Evolutionary conservation across 2,113 vertebrate genomes (phyloP), one percentile per base, ranked within the genome.

Genomic region (Lepus timidus): DNA sequence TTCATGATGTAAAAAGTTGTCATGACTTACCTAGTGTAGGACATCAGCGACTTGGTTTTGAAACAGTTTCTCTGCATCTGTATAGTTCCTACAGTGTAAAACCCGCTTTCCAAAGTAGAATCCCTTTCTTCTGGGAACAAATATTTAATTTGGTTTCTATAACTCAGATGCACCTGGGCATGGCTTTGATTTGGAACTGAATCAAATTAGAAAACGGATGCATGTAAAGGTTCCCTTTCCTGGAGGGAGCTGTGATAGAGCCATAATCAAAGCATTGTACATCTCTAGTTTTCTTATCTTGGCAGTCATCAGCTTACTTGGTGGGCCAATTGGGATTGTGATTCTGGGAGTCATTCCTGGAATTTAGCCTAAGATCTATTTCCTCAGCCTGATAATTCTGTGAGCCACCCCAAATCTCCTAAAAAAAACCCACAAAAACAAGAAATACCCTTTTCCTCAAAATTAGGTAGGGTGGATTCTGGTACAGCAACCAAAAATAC

Each of bases 321-420:
- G 87, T 96, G 93, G 86, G 88, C 75, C 39, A 23, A 55, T 84
- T 88, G 62, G 25, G 91, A 88, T 92, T 71, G 74, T 8, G 76
- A 92, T 90, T 85, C 74, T 96, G 92, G 76, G 81, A 84, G 84
- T 84, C 27, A 0, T 79, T 95, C 70, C 49, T 94, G 85, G 85
- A 96, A 84, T 19, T 44, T 29, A 11, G 51, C 79, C 75, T 82
- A 1, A 82, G 61, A 49, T 96, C 88, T 95, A 49, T 84, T 82
- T 85, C 67, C 67, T 97, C 73, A 90, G 74, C 90, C 58, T 95
- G 27, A 39, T 67, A 67, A 85, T 55, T 33, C 62, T 82, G 51
- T 12, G 67, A 94, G 10, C 81, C 73, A 82, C 80, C 19, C 55
- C 33, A 55, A 36, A 85, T 58, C 52, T 85, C 51, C 6, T 90